Evolutionary conservation across 2,888 invertebrate genomes (phyloP).

Genomic region (Tuberolachnus salignus): DNA sequence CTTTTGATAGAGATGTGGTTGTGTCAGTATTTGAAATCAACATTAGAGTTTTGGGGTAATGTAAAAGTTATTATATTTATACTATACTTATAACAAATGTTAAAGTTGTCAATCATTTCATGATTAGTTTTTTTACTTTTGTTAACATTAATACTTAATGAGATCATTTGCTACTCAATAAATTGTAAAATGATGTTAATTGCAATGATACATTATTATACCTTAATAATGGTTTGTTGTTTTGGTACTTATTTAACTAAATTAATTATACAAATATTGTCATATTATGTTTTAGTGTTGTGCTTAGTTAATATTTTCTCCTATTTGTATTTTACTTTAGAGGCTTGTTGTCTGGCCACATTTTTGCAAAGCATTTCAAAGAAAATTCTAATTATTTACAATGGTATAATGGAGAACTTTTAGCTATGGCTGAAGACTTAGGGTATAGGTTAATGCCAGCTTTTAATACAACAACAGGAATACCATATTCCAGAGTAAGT

Average conservation of each 20-base stretch:
- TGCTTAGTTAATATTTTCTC: not conserved
- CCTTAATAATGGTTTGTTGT: too few species aligned
- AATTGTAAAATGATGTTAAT: too few species aligned
- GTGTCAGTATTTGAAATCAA: slow-evolving; percentile 99
- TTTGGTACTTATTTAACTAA: too few species aligned
- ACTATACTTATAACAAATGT: not conserved
- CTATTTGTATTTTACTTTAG: slow-evolving; percentile 63
- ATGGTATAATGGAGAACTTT: slow-evolving; percentile 87
- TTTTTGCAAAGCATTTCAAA: slow-evolving; percentile 82
- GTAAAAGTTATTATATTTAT: not conserved
- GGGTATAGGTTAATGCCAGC: slow-evolving; percentile 93
- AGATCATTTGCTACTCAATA: too few species aligned
- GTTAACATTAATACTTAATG: too few species aligned
- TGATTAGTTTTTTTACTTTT: too few species aligned
- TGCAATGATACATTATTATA: too few species aligned
- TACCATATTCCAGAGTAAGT: slow-evolving; percentile 90
- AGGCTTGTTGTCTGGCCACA: slow-evolving; percentile 90
- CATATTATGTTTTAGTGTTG: too few species aligned
- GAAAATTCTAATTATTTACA: slow-evolving; percentile 74
- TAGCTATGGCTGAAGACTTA: slow-evolving; percentile 89
- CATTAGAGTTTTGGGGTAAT: slow-evolving; percentile 88
- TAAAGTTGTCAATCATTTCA: too few species aligned
- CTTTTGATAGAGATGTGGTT: slow-evolving; percentile 90
- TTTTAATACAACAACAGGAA: slow-evolving; percentile 96
- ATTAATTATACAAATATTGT: too few species aligned